These are phyloP conservation scores for Drosophila pseudoobscura DNA, from an alignment of 1,140 invertebrate genomes.

Conservation along the genomic window DNA sequence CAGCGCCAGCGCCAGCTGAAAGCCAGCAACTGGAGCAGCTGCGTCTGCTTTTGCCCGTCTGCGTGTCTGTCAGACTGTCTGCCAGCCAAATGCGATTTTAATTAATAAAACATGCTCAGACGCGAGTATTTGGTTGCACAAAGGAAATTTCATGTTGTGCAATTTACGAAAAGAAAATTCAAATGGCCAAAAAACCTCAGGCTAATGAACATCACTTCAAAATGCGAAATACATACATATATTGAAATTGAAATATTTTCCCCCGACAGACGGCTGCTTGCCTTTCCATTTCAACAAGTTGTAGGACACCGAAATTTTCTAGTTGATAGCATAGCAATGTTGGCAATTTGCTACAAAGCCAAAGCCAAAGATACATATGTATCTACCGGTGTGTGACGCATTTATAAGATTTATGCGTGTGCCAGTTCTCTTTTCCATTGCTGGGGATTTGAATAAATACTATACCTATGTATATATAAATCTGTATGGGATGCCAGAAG, in stretches of 20 bases:
- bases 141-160: conserved; percentile 68
- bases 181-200: conserved; percentile 26
- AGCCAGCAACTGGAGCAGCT: conserved; percentile 55
- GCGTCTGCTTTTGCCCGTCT: conserved; percentile 16
- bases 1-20: conserved; percentile 30
- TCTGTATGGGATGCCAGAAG: conserved; percentile 7
- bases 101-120: conserved; percentile 75
- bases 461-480: conserved; percentile 1
- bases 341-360: conserved; percentile 52
- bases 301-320: conserved; percentile 65
- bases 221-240: background rate
- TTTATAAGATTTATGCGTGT: conserved; percentile 75
- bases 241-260: conserved; percentile 41
- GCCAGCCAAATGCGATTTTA: conserved; percentile 76
- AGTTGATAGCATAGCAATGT: conserved; percentile 72
- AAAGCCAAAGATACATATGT: conserved; percentile 11
- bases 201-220: conserved; percentile 73
- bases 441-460: conserved; percentile 48
- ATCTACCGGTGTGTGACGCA: conserved; percentile 56
- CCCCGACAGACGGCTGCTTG: conserved; percentile 10
- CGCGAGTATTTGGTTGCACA: conserved; percentile 64
- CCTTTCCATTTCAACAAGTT: conserved; percentile 48
- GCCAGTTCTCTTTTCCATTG: conserved; percentile 58
- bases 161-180: conserved; percentile 8
- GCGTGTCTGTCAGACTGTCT: background rate